Evolutionary conservation across 2,113 vertebrate genomes (phyloP).

Genomic region (Anthoscopus minutus): DNA sequence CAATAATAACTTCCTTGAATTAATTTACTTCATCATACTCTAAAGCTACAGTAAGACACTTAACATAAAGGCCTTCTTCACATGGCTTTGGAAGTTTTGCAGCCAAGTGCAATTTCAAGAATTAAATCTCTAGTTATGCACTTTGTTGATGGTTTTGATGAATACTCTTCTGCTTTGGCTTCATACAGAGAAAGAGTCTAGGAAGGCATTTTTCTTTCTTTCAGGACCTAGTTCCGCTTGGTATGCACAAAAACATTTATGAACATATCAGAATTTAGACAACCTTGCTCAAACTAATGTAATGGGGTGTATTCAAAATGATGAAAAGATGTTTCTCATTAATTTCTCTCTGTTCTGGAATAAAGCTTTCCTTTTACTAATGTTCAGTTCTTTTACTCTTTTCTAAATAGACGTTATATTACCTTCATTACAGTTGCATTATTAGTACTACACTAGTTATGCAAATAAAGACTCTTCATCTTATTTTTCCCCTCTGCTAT

Average conservation of each 20-base stretch:
- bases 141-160: slow-evolving; percentile 11
- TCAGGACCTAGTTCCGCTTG: neutral
- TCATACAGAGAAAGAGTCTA: neutral
- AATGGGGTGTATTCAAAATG: neutral
- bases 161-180: neutral
- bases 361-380: neutral
- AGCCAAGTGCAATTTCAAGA: neutral
- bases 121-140: slow-evolving; percentile 19
- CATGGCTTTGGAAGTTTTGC: neutral
- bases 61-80: neutral
- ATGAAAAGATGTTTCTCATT: slow-evolving; percentile 18
- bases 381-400: neutral
- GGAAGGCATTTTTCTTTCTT: slow-evolving; percentile 37
- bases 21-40: neutral
- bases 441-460: neutral
- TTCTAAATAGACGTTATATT: slow-evolving; percentile 1
- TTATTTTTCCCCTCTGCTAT: neutral
- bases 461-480: neutral
- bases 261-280: neutral
- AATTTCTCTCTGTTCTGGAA: neutral
- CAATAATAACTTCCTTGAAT: slow-evolving; percentile 19
- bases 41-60: neutral
- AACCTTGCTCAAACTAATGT: slow-evolving; percentile 8
- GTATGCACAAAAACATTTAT: neutral
- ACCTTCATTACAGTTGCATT: neutral